phyloP scores from a whole-genome alignment of 1,140 invertebrate species.

The Latrodectus geometricus region DNA sequence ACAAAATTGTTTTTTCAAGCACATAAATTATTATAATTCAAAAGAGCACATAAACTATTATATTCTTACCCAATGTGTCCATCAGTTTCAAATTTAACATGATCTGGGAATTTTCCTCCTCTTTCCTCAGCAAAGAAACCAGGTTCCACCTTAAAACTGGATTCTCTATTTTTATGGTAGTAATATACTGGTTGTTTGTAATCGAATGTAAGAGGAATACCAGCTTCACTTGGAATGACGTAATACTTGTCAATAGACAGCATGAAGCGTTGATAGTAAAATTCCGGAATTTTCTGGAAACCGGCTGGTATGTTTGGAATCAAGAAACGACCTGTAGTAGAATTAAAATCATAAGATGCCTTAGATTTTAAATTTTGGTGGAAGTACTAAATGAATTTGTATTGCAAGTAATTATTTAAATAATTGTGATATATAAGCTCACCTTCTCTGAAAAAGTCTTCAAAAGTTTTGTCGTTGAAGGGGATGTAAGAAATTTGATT shows the following conservation, averaged over 20 bases:
- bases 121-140: constrained; percentile 61
- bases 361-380: neutral
- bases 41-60: neutral
- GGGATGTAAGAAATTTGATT: constrained; percentile 37
- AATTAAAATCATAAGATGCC: neutral
- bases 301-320: constrained; percentile 47
- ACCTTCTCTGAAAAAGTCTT: constrained; percentile 51
- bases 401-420: neutral
- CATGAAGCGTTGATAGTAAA: constrained; percentile 45
- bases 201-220: constrained; percentile 59
- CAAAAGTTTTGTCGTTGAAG: constrained; percentile 54
- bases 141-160: constrained; percentile 59
- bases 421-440: neutral
- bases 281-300: constrained; percentile 21
- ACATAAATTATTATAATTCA: neutral
- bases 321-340: constrained; percentile 34
- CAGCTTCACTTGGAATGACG: constrained; percentile 58
- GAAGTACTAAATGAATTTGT: neutral
- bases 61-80: constrained; percentile 51
- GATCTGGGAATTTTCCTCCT: constrained; percentile 42
- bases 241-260: constrained; percentile 48
- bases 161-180: constrained; percentile 49
- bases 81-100: constrained; percentile 39
- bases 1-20: too few species aligned
- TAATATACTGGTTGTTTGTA: constrained; percentile 42